phyloP scores from a whole-genome alignment of 92 coral and sea anemone species.

The Heteractis magnifica region DNA sequence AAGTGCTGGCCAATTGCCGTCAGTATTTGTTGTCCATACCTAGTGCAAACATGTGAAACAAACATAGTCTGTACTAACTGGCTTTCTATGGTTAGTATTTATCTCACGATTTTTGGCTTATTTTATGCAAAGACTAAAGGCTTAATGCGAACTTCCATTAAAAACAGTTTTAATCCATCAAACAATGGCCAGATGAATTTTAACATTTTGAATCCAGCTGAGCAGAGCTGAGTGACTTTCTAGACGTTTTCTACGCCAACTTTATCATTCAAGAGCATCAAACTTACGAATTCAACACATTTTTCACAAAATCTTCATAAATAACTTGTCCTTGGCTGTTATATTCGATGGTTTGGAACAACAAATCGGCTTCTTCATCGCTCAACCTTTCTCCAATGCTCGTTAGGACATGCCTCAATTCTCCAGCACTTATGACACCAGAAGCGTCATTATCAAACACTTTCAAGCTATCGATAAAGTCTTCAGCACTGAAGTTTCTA shows the following conservation, averaged over 20 bases:
- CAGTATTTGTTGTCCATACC: too few species aligned
- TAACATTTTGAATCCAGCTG: background rate
- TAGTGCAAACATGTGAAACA: too few species aligned
- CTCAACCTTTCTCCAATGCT: constrained; percentile 84
- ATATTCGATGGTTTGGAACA: constrained; percentile 79
- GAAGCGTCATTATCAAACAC: constrained; percentile 89
- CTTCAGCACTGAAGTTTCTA: constrained; percentile 68
- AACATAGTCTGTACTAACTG: too few species aligned
- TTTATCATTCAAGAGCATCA: background rate
- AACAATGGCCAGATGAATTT: too few species aligned
- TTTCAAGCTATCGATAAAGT: constrained; percentile 84
- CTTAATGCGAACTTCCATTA: too few species aligned
- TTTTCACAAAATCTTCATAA: constrained; percentile 92
- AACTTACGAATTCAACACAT: constrained; percentile 47
- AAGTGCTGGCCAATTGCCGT: too few species aligned
- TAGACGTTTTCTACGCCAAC: too few species aligned
- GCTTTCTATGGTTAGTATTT: too few species aligned
- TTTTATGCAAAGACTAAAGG: too few species aligned
- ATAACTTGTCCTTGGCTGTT: constrained; percentile 75
- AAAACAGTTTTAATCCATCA: too few species aligned
- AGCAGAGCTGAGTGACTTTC: background rate
- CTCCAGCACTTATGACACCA: constrained; percentile 89
- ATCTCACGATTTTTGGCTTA: too few species aligned
- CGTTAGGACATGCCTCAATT: constrained; percentile 91
- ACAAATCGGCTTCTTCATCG: constrained; percentile 81